Conservation (phyloP, 2,797 vertebrate genomes). For the Sandelia bainsii region DNA sequence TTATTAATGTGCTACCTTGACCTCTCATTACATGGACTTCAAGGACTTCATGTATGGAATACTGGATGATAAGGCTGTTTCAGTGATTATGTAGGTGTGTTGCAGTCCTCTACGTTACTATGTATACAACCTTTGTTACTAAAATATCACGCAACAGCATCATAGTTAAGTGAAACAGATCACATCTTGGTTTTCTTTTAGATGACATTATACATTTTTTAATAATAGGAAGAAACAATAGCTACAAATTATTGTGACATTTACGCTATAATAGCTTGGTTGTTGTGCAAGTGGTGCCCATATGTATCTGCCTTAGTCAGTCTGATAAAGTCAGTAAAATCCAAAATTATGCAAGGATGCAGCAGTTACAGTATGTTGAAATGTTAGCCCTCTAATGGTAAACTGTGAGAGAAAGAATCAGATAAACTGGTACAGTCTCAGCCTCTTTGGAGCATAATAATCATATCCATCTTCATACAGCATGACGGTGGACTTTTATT, state of each 20-base stretch:
- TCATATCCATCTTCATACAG: neutral
- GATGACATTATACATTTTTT: no score
- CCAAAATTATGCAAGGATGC: constrained; percentile 8
- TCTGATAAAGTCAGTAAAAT: neutral
- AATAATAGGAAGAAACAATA: neutral
- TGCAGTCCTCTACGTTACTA: no score
- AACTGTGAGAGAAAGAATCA: neutral
- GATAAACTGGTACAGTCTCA: neutral
- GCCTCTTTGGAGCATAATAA: neutral
- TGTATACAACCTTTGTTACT: no score
- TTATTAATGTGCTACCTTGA: neutral
- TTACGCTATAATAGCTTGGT: neutral
- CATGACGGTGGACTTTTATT: neutral
- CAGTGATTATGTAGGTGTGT: no score
- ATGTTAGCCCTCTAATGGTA: neutral
- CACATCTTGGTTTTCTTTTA: neutral
- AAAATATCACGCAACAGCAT: neutral
- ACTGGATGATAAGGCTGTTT: neutral
- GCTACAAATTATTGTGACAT: neutral
- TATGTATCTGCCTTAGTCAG: neutral
- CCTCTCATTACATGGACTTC: neutral
- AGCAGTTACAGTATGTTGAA: neutral
- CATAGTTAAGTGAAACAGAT: neutral
- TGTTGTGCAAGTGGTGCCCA: no score
- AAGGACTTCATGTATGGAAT: neutral